Evolutionary conservation across 1,140 invertebrate species (phyloP), one percentile per base, ranked within the genome.

Genomic region (Rhagoletis zephyria): DNA sequence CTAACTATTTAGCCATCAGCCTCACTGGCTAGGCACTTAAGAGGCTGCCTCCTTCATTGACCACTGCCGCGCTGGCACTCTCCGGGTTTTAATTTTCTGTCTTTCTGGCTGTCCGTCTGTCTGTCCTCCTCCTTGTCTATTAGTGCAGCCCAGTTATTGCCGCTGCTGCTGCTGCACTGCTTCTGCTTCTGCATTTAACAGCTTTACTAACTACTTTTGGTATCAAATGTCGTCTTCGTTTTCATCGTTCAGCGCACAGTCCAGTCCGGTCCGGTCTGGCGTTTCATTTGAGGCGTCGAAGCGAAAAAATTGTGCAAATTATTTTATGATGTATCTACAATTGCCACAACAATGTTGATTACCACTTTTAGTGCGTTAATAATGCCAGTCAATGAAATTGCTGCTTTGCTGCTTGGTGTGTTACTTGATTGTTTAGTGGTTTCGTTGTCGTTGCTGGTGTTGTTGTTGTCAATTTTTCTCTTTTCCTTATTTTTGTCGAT

Each of bases 291-390:
- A 81, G 74, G 74, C 74, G 74, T 81, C 74, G 74, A 81, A 19
- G 74, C 48, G 74, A 81, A 81, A 81, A 81, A 81, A 81, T 81
- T 81, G 74, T 81, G 74, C 74, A 81, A 81, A 81, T 81, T 81
- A 81, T 81, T 81, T 81, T 81, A 81, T 81, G 74, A 81, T 81
- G 74, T 81, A 81, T 81, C 74, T 81, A 81, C 74, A 81, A 81
- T 81, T 81, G 74, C 74, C 74, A 81, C 74, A 81, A 81, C 74
- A 81, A 81, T 81, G 74, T 81, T 81, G 74, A 81, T 81, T 81
- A 81, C 74, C 74, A 81, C 74, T 81, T 81, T 81, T 81, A 81
- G 74, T 81, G 74, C 74, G 74, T 81, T 81, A 81, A 81, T 81
- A 81, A 81, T 81, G 74, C 74, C 74, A 81, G 74, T 81, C 74